Percentiles rank a stretch among this genome's conserved stretches.
phyloP scores from a whole-genome alignment of 2,888 invertebrate genomes.

The Rotaria macrura region DNA sequence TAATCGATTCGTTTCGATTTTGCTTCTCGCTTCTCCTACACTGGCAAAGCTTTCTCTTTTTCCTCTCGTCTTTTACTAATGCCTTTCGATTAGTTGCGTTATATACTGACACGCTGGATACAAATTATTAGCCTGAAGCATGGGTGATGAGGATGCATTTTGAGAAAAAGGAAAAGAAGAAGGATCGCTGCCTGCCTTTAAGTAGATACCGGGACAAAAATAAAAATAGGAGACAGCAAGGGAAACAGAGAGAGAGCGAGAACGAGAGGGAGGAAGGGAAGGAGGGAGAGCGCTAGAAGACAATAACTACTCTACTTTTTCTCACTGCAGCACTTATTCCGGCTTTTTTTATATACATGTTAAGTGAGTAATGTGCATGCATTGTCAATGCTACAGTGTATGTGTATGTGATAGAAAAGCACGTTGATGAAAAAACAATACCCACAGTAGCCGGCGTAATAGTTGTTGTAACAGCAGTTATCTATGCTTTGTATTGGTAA shows the following conservation, averaged over 20 bases:
- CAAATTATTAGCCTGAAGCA: not conserved
- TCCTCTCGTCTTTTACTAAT: not conserved
- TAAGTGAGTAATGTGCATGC: not conserved
- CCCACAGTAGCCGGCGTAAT: not conserved
- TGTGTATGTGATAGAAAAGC: not conserved
- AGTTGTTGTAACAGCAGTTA: not conserved
- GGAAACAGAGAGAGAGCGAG: not conserved
- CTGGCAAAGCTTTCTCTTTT: not conserved
- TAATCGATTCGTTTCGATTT: conserved; percentile 3
- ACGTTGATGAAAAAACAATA: not conserved
- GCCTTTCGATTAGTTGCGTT: conserved; percentile 7
- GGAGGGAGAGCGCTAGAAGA: not conserved
- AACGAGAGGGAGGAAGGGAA: not conserved
- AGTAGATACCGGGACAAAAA: not conserved
- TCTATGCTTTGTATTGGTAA: not conserved
- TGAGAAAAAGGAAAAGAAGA: not conserved
- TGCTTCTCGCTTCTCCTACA: not conserved
- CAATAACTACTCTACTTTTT: not conserved
- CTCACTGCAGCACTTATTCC: not conserved
- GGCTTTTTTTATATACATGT: not conserved
- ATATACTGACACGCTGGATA: not conserved
- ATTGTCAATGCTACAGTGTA: not conserved
- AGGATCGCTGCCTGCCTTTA: not conserved
- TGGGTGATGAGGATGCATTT: not conserved
- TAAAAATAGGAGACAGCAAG: not conserved